Percentiles rank a stretch among this genome's conserved stretches.
Conservation (phyloP, 2,113 vertebrate genomes). For the Apodemus speciosus region DNA sequence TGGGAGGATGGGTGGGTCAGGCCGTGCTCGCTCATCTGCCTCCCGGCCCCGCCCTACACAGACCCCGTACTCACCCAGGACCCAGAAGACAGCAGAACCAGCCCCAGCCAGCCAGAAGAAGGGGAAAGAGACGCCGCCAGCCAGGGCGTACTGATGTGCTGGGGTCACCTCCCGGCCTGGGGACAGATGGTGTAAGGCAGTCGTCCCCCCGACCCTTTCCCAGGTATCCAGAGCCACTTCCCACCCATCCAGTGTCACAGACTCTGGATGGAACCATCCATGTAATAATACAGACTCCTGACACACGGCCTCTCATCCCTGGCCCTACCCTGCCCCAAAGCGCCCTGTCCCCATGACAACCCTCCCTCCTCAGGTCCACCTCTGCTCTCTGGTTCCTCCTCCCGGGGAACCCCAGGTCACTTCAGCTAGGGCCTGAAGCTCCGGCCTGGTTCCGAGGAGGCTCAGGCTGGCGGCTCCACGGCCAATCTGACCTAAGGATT, state of each 20-base stretch:
- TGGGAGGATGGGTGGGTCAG: neutral
- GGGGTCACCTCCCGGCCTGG: constrained; percentile 90
- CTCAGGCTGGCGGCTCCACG: neutral
- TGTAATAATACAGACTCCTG: neutral
- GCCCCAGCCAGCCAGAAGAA: constrained; percentile 96
- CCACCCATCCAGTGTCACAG: neutral
- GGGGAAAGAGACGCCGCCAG: constrained; percentile 90
- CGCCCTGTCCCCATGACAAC: neutral
- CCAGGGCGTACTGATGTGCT: constrained; percentile 91
- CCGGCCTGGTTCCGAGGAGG: neutral
- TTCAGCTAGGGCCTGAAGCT: neutral
- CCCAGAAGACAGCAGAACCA: constrained; percentile 94
- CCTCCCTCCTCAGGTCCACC: neutral
- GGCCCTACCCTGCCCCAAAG: neutral
- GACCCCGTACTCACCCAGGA: constrained; percentile 88
- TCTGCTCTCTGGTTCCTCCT: neutral
- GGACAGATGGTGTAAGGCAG: neutral
- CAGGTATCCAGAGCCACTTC: neutral
- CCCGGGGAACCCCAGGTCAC: neutral
- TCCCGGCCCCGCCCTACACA: rapidly evolving
- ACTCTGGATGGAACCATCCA: rapidly evolving
- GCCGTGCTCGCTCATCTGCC: neutral
- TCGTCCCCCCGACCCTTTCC: neutral
- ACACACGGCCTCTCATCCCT: neutral
- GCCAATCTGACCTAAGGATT: neutral